Conservation (phyloP, 2,113 vertebrate genomes). For the Rhadina sibilatrix region DNA sequence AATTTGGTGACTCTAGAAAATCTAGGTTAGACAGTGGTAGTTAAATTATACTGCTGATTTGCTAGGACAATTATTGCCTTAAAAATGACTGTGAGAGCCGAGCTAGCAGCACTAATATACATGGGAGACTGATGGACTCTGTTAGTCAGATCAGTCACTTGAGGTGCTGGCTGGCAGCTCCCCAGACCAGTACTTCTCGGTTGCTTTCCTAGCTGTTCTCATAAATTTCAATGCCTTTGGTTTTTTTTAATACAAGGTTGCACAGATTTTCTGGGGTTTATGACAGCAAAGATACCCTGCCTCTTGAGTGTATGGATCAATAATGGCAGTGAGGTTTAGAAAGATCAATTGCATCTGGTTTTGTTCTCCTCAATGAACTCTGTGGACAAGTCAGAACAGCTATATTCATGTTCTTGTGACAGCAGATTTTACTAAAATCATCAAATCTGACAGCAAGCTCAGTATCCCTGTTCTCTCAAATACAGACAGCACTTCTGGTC, state of each 20-base stretch:
- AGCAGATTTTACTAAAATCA: not conserved
- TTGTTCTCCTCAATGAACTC: not conserved
- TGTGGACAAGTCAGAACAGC: not conserved
- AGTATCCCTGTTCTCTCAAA: not conserved
- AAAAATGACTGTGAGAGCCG: not conserved
- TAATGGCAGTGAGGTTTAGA: not conserved
- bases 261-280: not conserved
- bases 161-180: not conserved
- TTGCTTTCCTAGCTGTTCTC: not conserved
- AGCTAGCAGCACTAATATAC: not conserved
- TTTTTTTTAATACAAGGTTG: not conserved
- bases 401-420: not conserved
- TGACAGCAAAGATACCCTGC: not conserved
- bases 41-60: slow-evolving; percentile 28
- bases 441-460: not conserved
- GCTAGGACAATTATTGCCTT: slow-evolving; percentile 47
- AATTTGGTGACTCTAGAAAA: slow-evolving; percentile 4
- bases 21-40: not conserved
- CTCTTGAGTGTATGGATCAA: not conserved
- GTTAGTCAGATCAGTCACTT: not conserved
- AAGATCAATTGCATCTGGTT: not conserved
- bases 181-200: not conserved
- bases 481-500: not conserved
- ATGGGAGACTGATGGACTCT: not conserved
- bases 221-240: not conserved